A percentile compares a stretch with the other conserved stretches of the same genome.
Evolutionary conservation across 2,888 invertebrate species (phyloP).

Genomic region (Agonopterix subpropinquella): DNA sequence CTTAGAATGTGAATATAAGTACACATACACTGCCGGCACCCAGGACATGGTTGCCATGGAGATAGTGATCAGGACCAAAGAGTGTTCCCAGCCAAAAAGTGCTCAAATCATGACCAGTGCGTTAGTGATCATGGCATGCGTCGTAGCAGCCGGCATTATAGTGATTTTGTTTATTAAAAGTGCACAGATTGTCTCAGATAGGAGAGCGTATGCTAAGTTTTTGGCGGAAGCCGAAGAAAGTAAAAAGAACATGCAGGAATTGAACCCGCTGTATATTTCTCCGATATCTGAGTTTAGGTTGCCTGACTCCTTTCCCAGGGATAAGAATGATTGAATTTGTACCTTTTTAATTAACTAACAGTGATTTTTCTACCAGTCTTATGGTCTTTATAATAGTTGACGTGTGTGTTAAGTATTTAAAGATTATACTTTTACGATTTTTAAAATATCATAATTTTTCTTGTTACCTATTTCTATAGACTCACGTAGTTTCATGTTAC

Average conservation of each 20-base stretch:
- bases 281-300: constrained; percentile 74
- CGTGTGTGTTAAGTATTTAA: not conserved
- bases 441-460: too few relatives aligned
- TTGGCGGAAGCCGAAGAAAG: constrained; percentile 57
- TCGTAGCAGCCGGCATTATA: constrained; percentile 62
- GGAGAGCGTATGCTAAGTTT: constrained; percentile 72
- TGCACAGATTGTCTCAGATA: constrained; percentile 64
- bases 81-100: constrained; percentile 50
- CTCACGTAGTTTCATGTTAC: too few relatives aligned
- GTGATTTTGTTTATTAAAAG: constrained; percentile 53
- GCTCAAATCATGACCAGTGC: constrained; percentile 50
- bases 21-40: constrained; percentile 49
- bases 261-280: constrained; percentile 80
- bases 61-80: constrained; percentile 46
- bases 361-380: not conserved
- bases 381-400: not conserved
- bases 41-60: constrained; percentile 44
- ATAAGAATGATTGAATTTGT: constrained; percentile 25
- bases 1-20: constrained; percentile 55
- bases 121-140: constrained; percentile 55
- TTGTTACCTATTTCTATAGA: too few relatives aligned
- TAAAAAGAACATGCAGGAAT: constrained; percentile 48
- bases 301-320: constrained; percentile 66
- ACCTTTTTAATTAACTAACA: constrained; percentile 14
- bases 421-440: not conserved